Base-by-base conservation (phyloP, 2,888 invertebrate genomes). In the Orchesella flavescens region DNA sequence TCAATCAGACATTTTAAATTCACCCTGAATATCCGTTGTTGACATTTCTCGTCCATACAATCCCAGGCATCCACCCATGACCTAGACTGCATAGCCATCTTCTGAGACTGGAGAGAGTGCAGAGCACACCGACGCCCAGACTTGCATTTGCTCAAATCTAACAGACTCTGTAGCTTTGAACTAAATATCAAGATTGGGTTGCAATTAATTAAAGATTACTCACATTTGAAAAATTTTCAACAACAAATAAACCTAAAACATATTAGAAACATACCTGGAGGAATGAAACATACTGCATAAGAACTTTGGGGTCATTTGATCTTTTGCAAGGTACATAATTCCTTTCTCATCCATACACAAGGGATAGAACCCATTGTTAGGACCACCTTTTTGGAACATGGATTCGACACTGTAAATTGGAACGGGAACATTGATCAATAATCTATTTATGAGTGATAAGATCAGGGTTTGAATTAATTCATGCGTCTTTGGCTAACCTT, bases 61-160 rank as follows among this genome's bases (percentile, higher is more conserved):
- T 91, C 90, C 94, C 81, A 94, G 92, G 96, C 95, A 95, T 4
- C 94, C 93, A 78, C 94, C 92, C 85, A 86, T 61, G 93, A 93
- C 88, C 93, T n/a, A n/a, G n/a, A n/a, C n/a, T n/a, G n/a, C n/a
- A n/a, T 92, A 24, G 89, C 89, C 15, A 94, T 94, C 46, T 95
- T 93, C 87, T 96, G 96, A 19, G 96, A 95, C 90, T 97, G 97
- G 88, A 97, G 91, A 15, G 97, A 97, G 91, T 97, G 97, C 75
- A 97, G 91, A 15, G 94, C 93, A 91, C 97, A 97, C 74, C 97
- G 92, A 88, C 95, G 94, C 86, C 88, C 88, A 15, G 87, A 85
- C 80, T 88, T 88, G 74, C 86, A 86, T 68, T 87, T 87, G 46
- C 86, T 87, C 69, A 87, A 86, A 34, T 87, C 87, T 49, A 86